Conservation (phyloP, 2,797 vertebrate genomes). For the Leptoclinus maculatus region DNA sequence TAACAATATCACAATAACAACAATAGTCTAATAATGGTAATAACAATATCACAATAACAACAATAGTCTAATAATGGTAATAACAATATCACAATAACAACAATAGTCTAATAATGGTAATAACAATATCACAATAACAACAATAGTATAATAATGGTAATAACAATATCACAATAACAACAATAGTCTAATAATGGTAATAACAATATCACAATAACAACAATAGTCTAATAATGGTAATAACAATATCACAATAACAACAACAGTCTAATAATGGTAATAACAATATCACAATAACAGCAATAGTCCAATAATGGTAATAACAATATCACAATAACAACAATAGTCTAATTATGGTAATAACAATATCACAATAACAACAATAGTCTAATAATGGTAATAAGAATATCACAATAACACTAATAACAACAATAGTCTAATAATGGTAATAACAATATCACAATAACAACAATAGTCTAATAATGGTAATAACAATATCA, state of each 20-base stretch:
- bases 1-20: no score
- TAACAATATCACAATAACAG: no score
- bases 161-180: background rate
- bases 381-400: background rate
- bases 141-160: no score
- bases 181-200: background rate
- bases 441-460: background rate
- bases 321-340: background rate
- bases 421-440: background rate
- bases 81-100: no score
- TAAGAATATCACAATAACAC: background rate
- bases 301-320: background rate
- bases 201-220: no score
- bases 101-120: no score
- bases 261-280: no score
- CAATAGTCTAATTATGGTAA: background rate
- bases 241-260: background rate
- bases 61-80: no score
- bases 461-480: background rate
- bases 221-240: background rate
- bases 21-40: no score
- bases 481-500: background rate
- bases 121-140: no score
- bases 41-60: no score
- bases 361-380: background rate